phyloP scores from a whole-genome alignment of 2,113 vertebrate genomes.

The Felis chaus region DNA sequence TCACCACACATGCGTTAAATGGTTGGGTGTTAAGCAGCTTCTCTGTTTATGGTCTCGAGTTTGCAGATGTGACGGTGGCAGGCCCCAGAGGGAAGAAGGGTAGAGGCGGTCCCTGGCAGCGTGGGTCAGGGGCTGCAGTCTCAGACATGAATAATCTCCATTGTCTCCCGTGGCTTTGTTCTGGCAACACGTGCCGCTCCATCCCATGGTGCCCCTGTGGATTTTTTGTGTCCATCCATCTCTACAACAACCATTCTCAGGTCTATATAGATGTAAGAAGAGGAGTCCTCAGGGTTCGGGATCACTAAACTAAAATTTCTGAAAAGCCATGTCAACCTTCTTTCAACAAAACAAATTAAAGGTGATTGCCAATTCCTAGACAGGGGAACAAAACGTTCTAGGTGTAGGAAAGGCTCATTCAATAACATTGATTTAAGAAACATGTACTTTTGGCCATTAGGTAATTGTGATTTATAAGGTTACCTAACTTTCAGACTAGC shows the following conservation, averaged over 20 bases:
- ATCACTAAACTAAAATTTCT: not conserved
- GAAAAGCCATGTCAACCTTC: not conserved
- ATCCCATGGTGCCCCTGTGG: not conserved
- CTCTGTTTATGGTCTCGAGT: not conserved
- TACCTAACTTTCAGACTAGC: slow-evolving; percentile 35
- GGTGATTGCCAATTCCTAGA: not conserved
- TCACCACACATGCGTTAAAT: not conserved
- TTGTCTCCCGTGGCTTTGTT: not conserved
- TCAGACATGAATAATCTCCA: not conserved
- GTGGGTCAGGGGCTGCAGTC: not conserved
- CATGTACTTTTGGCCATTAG: slow-evolving; percentile 58
- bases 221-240: not conserved
- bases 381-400: not conserved
- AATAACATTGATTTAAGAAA: slow-evolving; percentile 64
- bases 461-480: slow-evolving; percentile 70
- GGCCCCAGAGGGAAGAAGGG: not conserved
- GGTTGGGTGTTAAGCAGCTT: no score
- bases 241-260: not conserved
- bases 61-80: not conserved
- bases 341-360: not conserved
- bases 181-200: not conserved
- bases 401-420: not conserved
- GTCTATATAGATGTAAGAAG: not conserved
- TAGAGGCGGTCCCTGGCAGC: fast-evolving
- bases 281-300: not conserved